Conservation (phyloP, 1,140 invertebrate species). For the Arctopsyche grandis region DNA sequence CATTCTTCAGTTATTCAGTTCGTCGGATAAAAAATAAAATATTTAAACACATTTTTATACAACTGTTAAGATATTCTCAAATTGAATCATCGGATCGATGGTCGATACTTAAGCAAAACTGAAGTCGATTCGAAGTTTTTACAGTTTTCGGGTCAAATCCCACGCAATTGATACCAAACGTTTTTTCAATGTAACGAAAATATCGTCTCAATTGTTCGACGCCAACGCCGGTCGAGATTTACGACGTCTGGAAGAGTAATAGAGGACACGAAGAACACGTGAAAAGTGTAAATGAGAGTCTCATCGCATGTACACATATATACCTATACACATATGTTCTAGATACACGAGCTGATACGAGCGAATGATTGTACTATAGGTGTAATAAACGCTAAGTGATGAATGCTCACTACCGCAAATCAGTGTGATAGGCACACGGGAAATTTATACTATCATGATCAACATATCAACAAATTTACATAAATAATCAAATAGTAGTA, state of each 20-base stretch:
- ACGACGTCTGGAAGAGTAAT: conserved; percentile 24
- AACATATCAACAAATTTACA: not conserved
- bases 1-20: too few relatives aligned
- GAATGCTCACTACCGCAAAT: conserved; percentile 23
- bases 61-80: too few relatives aligned
- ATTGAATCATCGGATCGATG: too few relatives aligned
- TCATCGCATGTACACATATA: not conserved
- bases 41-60: too few relatives aligned
- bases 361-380: not conserved
- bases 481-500: too few relatives aligned
- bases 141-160: not conserved
- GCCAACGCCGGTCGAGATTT: conserved; percentile 24
- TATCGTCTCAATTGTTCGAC: conserved; percentile 25
- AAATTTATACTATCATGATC: not conserved
- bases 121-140: too few relatives aligned
- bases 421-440: not conserved
- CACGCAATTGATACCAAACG: not conserved
- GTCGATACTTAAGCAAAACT: too few relatives aligned
- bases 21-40: too few relatives aligned
- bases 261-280: conserved; percentile 8
- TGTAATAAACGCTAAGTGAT: conserved; percentile 20
- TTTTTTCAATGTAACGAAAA: conserved; percentile 2
- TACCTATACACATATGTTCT: not conserved
- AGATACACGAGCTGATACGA: not conserved
- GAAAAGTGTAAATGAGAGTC: not conserved